Evolutionary conservation across 2,888 invertebrate genomes (phyloP), one percentile per base, ranked within the genome.

Genomic region (Chrysina gloriosa): DNA sequence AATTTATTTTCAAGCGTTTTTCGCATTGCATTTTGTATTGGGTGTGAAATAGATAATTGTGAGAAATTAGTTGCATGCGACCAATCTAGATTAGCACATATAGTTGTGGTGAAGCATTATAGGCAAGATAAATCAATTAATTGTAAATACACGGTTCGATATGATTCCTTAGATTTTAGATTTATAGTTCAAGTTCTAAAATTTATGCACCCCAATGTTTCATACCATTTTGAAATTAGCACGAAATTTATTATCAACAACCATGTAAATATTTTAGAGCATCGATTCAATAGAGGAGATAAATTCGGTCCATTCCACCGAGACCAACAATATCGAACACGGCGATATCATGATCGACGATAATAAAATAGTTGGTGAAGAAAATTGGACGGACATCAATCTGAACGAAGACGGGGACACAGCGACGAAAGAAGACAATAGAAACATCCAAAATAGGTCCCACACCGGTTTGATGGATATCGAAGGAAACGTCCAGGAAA

Each of bases 381-480:
- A 95, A 77, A 94, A 93, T 54, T 96, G 96, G 96, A 95, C 95
- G 0, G 95, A 96, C 79, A 95, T 96, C 39, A 96, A 95, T 81
- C 85, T 96, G 56, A 95, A 96, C 78, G 95, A 96, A 80, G 95
- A 95, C 69, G 88, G 89, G 0, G 88, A 88, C 69, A 78, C 84
- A 19, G 77, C 82, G 48, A 80, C 84, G 25, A 85, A 85, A 70
- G 87, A 87, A 72, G 86, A 86, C 71, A 82, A 85, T 23, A 81
- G 87, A 70, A 88, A 88, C 73, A 87, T 78, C 78, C 90, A 85
- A 77, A 91, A 84, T 73, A 86, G 86, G 74, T 80, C 85, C 5
- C 86, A 86, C 73, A 82, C 84, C 0, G 82, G 87, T 66, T 84
- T 86, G 4, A 83, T 90, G 47, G 92, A 92, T 77, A 89, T 88